Percentiles rank a stretch among this genome's conserved stretches.
Evolutionary conservation across 1,140 invertebrate species (phyloP).

Genomic region (Drosophila sucinea): DNA sequence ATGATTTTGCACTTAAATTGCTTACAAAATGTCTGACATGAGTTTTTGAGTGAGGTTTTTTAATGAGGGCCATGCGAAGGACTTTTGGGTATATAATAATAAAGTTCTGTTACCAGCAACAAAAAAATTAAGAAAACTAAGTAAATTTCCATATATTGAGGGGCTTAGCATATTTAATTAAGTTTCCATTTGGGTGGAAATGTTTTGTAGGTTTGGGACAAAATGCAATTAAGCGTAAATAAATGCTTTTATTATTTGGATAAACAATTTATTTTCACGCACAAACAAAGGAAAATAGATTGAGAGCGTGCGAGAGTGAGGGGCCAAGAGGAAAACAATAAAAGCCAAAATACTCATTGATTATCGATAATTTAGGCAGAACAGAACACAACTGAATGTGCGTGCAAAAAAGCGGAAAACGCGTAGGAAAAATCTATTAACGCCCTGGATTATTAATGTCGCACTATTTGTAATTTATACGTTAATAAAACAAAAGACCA

Average conservation of each 20-base stretch:
- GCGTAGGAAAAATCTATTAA: constrained; percentile 72
- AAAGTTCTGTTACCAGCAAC: background rate
- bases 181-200: constrained; percentile 22
- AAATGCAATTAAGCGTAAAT: constrained; percentile 66
- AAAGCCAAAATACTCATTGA: constrained; percentile 74
- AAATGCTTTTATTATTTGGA: constrained; percentile 65
- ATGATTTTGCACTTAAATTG: constrained; percentile 80
- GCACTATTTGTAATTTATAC: constrained; percentile 79
- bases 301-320: constrained; percentile 22
- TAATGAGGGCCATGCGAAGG: constrained; percentile 55
- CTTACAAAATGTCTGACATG: constrained; percentile 74
- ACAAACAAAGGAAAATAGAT: constrained; percentile 21
- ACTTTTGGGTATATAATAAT: constrained; percentile 3
- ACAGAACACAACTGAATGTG: constrained; percentile 59
- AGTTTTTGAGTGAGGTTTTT: constrained; percentile 74
- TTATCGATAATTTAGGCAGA: constrained; percentile 75
- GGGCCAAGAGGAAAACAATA: constrained; percentile 43
- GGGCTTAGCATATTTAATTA: constrained; percentile 63
- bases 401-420: constrained; percentile 52
- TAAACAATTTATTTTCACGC: constrained; percentile 57
- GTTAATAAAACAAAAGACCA: constrained; percentile 66
- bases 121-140: background rate
- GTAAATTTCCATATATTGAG: constrained; percentile 4
- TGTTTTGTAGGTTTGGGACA: background rate
- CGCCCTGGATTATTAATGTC: constrained; percentile 79